Percentiles rank a stretch among this genome's conserved stretches.
phyloP scores from a whole-genome alignment of 2,113 vertebrate species.

The Festucalex cinctus region DNA sequence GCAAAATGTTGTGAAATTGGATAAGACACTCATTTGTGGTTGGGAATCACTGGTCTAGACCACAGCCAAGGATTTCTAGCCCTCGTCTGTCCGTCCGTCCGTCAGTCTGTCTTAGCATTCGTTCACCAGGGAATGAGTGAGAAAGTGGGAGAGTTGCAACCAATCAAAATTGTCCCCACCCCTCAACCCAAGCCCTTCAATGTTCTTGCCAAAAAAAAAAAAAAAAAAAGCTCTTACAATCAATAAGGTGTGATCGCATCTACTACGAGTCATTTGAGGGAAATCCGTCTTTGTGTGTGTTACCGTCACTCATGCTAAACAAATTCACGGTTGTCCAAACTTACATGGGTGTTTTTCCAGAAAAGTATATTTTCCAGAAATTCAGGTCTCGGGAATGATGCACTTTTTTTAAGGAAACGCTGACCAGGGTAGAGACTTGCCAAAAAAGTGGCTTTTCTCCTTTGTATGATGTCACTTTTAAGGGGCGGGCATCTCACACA shows the following conservation, averaged over 20 bases:
- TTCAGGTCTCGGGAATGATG: neutral
- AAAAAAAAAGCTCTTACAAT: slow-evolving; percentile 31
- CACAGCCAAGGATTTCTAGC: slow-evolving; percentile 72
- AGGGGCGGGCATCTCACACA: neutral
- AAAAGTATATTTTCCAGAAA: slow-evolving; percentile 11
- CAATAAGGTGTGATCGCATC: slow-evolving; percentile 28
- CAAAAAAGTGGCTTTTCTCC: neutral
- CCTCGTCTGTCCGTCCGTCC: slow-evolving; percentile 25
- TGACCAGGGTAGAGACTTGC: slow-evolving; percentile 9
- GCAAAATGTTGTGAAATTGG: neutral
- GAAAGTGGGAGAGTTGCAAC: slow-evolving; percentile 22
- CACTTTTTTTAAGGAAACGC: slow-evolving; percentile 13
- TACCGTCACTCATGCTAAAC: neutral
- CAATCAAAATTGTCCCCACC: neutral
- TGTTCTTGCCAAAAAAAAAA: slow-evolving; percentile 4
- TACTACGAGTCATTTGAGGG: slow-evolving; percentile 22
- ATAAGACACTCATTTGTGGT: neutral
- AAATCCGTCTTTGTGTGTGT: neutral
- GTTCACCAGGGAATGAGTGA: slow-evolving; percentile 35
- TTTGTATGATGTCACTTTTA: neutral
- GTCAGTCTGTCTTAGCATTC: slow-evolving; percentile 33
- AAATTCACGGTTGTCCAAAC: slow-evolving; percentile 10
- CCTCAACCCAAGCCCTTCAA: slow-evolving; percentile 11
- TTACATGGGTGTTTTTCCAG: neutral
- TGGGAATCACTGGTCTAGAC: slow-evolving; percentile 27